Evolutionary conservation across 1,140 invertebrate species (phyloP).

Genomic region (Drosophila setifemur): DNA sequence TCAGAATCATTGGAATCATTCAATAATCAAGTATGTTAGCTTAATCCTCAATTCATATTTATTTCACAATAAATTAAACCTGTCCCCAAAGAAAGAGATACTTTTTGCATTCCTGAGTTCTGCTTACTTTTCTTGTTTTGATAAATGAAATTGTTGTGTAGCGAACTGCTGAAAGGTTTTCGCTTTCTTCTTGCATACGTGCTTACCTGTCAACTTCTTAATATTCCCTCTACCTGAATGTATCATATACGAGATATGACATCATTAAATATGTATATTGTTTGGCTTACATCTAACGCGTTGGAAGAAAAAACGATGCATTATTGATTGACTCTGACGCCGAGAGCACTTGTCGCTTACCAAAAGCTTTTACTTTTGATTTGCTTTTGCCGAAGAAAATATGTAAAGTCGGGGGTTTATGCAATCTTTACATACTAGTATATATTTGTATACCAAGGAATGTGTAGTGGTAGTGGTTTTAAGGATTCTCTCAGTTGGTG

Average conservation of each 20-base stretch:
- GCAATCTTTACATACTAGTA: no score
- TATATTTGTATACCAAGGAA: no score
- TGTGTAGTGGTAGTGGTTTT: no score
- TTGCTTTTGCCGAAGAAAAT: background rate
- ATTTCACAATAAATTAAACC: no score
- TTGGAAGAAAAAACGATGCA: conserved; percentile 37
- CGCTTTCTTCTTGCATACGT: conserved; percentile 6
- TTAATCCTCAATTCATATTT: no score
- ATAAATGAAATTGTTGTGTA: conserved; percentile 63
- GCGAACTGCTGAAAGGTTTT: background rate
- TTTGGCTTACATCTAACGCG: conserved; percentile 43
- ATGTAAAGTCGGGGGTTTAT: background rate
- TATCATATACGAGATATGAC: background rate
- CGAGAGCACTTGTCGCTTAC: conserved; percentile 2
- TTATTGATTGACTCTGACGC: conserved; percentile 49
- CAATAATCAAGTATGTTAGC: no score
- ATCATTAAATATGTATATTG: conserved; percentile 38
- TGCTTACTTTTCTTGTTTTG: conserved; percentile 13
- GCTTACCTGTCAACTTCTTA: conserved; percentile 38
- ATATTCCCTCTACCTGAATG: conserved; percentile 31
- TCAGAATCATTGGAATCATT: no score
- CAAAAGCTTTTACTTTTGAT: conserved; percentile 2
- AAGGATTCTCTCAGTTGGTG: background rate
- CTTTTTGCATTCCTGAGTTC: background rate
- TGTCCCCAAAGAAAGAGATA: no score